Conservation (phyloP, 2,797 vertebrate genomes). For the Remorina albescens region DNA sequence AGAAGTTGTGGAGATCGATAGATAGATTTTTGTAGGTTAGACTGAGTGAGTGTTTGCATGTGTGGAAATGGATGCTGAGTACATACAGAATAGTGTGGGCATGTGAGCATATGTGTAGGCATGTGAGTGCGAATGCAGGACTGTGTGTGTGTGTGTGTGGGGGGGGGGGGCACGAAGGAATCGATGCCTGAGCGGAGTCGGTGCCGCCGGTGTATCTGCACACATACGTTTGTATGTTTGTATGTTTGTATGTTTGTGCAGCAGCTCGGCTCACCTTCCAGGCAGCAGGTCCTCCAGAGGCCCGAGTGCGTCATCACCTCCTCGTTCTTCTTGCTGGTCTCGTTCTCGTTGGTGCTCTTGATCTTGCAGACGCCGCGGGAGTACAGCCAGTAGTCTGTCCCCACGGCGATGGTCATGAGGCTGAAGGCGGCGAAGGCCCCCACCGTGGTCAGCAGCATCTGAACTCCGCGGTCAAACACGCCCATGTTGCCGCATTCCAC, state of each 20-base stretch:
- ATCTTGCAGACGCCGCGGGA: conserved; percentile 97
- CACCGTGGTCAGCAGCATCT: conserved; percentile 99
- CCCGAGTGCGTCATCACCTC: conserved; percentile 99
- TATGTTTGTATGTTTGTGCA: neutral
- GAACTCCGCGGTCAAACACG: conserved; percentile 98
- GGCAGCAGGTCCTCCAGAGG: conserved; percentile 99
- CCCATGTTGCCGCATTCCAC: conserved; percentile 99
- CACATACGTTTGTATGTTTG: neutral
- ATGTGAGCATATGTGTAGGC: conserved; percentile 60
- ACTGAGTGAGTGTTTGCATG: conserved; percentile 11
- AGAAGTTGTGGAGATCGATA: conserved; percentile 22
- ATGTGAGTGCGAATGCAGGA: conserved; percentile 46
- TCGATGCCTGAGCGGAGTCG: conserved; percentile 28
- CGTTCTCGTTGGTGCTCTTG: conserved; percentile 96
- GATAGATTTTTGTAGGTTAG: conserved; percentile 29
- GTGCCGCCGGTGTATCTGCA: conserved; percentile 23
- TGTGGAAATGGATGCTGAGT: conserved; percentile 43
- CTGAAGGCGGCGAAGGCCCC: conserved; percentile 99
- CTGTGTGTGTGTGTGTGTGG: conserved; percentile 26
- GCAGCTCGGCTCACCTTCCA: conserved; percentile 93
- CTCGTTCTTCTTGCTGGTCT: conserved; percentile 99
- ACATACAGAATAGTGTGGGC: conserved; percentile 54
- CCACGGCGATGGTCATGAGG: conserved; percentile 99
- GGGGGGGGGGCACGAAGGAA: conserved; percentile 59
- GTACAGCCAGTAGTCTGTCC: conserved; percentile 99